These are phyloP conservation scores for Oxyura jamaicensis DNA, from an alignment of 2,113 vertebrate species.

Conservation along the genomic window DNA sequence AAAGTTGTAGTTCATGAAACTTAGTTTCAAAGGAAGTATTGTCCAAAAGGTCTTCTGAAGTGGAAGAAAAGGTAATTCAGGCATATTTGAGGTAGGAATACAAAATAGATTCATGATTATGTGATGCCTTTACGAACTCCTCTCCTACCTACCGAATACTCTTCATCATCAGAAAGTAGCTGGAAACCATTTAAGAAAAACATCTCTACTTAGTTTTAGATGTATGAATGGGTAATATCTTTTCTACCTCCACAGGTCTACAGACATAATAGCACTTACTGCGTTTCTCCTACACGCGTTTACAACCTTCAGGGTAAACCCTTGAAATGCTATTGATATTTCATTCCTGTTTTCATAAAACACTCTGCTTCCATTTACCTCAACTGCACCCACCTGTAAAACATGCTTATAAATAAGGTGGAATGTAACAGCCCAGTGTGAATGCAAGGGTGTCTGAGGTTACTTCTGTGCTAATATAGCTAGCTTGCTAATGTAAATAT, in stretches of 20 bases:
- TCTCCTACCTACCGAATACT: background rate
- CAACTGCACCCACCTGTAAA: background rate
- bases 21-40: background rate
- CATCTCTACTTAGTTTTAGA: background rate
- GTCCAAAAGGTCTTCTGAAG: slow-evolving; percentile 16
- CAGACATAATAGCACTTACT: background rate
- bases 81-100: background rate
- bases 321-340: background rate
- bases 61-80: slow-evolving; percentile 1
- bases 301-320: background rate
- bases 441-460: background rate
- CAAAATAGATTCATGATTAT: slow-evolving; percentile 10
- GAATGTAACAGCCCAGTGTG: background rate
- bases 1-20: slow-evolving; percentile 19
- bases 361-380: background rate
- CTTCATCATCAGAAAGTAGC: background rate
- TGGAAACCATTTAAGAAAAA: slow-evolving; percentile 28
- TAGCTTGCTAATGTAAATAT: background rate
- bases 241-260: background rate
- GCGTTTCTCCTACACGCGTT: background rate
- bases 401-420: background rate
- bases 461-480: background rate
- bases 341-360: background rate
- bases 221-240: background rate
- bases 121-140: background rate